phyloP scores from a whole-genome alignment of 2,888 invertebrate genomes.

The Pseudococcus longispinus region DNA sequence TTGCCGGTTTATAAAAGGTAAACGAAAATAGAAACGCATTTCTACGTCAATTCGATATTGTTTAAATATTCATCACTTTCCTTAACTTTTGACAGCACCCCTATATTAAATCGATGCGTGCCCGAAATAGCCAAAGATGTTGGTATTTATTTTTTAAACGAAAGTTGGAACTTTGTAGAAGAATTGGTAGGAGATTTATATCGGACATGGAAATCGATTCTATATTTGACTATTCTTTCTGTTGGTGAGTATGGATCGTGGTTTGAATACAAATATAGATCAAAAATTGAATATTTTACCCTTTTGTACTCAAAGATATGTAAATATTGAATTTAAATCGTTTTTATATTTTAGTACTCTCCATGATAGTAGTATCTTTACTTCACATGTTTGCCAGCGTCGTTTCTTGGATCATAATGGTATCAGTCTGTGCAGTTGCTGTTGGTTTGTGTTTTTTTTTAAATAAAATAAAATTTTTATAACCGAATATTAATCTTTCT shows the following conservation, averaged over 20 bases:
- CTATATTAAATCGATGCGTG: constrained; percentile 86
- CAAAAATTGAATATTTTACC: not conserved
- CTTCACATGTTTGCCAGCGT: constrained; percentile 83
- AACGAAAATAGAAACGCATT: not conserved
- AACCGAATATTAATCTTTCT: constrained; percentile 37
- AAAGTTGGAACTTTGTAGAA: constrained; percentile 87
- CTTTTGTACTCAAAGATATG: no score
- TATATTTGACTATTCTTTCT: constrained; percentile 79
- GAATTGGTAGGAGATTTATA: constrained; percentile 88
- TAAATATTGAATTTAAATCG: not conserved
- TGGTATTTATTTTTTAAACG: constrained; percentile 76
- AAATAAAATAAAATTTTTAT: not conserved
- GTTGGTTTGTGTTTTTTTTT: constrained; percentile 66
- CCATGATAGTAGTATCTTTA: constrained; percentile 81
- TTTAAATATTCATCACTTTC: not conserved
- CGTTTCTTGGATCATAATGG: constrained; percentile 88
- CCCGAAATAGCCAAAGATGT: constrained; percentile 76
- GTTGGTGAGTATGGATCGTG: constrained; percentile 68
- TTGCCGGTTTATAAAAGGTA: constrained; percentile 80
- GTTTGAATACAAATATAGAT: not conserved
- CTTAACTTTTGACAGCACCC: constrained; percentile 66
- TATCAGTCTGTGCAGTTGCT: constrained; percentile 77
- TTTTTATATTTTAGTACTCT: constrained; percentile 64
- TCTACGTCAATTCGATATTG: constrained; percentile 20
- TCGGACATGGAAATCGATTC: constrained; percentile 85